Conservation (phyloP, 2,113 vertebrate genomes). For the Mustelus asterias region DNA sequence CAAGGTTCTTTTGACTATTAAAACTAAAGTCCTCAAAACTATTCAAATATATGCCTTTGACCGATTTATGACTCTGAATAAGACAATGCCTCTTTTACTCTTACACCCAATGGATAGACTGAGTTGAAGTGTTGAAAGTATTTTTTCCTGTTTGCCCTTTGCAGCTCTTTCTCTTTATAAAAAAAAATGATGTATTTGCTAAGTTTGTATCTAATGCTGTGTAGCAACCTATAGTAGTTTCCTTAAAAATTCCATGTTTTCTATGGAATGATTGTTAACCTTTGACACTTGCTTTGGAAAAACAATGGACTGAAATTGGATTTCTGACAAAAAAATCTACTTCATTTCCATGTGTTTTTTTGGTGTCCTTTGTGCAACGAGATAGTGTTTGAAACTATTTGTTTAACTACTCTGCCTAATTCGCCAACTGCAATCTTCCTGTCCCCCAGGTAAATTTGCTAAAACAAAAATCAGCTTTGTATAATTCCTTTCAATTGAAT, state of each 20-base stretch:
- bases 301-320: conserved; percentile 34
- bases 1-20: not conserved
- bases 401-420: not conserved
- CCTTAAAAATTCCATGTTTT: conserved; percentile 24
- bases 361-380: not conserved
- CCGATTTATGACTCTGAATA: not conserved
- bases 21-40: not conserved
- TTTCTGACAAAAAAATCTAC: conserved; percentile 16
- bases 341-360: conserved; percentile 30
- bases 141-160: conserved; percentile 20
- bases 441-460: not conserved
- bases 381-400: not conserved
- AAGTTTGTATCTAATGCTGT: conserved; percentile 6
- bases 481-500: not conserved
- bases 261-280: conserved; percentile 14
- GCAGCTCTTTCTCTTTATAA: not conserved
- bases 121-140: too few species aligned
- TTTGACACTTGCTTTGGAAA: conserved; percentile 32
- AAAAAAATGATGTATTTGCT: not conserved
- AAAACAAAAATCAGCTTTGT: not conserved
- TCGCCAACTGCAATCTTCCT: not conserved
- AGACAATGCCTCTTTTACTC: not conserved
- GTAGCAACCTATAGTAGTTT: conserved; percentile 12
- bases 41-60: not conserved
- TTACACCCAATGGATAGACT: not conserved